Evolutionary conservation across 2,797 vertebrate species (phyloP).

Genomic region (Lithobates pipiens): DNA sequence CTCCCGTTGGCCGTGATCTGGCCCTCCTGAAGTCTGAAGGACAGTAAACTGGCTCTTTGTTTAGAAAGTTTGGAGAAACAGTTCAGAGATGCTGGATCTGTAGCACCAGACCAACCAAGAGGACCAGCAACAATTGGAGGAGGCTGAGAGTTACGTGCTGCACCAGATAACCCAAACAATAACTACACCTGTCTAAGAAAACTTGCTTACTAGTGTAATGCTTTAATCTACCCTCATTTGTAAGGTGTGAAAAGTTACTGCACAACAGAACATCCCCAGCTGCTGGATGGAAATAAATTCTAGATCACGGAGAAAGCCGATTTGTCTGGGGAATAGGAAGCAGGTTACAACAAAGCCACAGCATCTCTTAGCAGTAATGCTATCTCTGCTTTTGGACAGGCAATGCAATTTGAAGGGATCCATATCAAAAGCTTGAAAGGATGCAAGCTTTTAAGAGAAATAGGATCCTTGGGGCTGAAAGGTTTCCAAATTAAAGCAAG

Average conservation of each 20-base stretch:
- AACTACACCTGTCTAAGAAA: no score
- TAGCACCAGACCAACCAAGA: no score
- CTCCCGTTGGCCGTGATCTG: no score
- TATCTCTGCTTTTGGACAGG: conserved; percentile 43
- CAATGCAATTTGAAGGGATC: conserved; percentile 46
- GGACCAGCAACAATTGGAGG: no score
- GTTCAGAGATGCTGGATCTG: no score
- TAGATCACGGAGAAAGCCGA: conserved; percentile 12
- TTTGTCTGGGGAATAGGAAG: conserved; percentile 48
- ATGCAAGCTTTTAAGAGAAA: conserved; percentile 59
- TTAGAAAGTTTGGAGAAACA: no score
- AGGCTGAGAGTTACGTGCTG: no score
- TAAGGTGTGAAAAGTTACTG: conserved; percentile 54
- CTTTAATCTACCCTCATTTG: no score
- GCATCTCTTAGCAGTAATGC: conserved; percentile 53
- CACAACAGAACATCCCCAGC: conserved; percentile 62
- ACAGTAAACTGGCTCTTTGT: no score
- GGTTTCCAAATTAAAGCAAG: conserved; percentile 32
- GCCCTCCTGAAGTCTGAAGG: no score
- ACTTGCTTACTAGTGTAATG: no score
- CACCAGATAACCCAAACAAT: no score
- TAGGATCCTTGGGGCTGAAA: conserved; percentile 37
- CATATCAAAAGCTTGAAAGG: conserved; percentile 40
- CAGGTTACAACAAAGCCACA: conserved; percentile 50
- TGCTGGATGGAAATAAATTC: conserved; percentile 59